These are phyloP conservation scores for Oryzias woworae DNA, from an alignment of 2,113 vertebrate genomes.

Conservation along the genomic window DNA sequence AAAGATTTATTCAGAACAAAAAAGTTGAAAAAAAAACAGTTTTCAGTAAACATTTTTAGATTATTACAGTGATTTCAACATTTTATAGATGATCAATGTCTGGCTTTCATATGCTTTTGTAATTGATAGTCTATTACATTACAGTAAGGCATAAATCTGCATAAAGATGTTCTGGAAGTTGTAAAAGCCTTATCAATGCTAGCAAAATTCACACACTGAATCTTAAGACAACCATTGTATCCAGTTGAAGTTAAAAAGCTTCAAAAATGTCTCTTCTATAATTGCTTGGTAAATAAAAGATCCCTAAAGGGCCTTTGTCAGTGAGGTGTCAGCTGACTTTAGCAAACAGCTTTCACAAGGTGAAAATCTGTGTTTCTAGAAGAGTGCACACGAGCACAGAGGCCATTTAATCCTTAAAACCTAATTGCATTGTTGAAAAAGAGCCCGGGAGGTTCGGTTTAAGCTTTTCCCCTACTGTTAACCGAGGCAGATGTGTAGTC, in stretches of 20 bases:
- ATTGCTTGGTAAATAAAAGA: constrained; percentile 43
- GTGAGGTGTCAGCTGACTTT: constrained; percentile 43
- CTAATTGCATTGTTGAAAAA: constrained; percentile 42
- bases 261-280: constrained; percentile 24
- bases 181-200: too few species aligned
- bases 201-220: too few species aligned
- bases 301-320: constrained; percentile 28
- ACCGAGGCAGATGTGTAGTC: constrained; percentile 15
- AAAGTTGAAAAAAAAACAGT: too few species aligned
- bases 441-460: constrained; percentile 15
- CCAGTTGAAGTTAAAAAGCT: constrained; percentile 12
- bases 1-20: too few species aligned
- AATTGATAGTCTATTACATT: too few species aligned
- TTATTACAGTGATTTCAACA: too few species aligned
- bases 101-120: too few species aligned
- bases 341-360: constrained; percentile 40
- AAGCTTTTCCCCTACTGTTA: constrained; percentile 29
- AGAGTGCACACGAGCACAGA: constrained; percentile 14
- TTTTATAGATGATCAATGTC: too few species aligned
- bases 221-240: neutral
- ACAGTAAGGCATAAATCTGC: too few species aligned
- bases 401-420: constrained; percentile 17
- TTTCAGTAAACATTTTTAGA: too few species aligned
- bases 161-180: too few species aligned
- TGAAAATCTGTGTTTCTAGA: constrained; percentile 44